Evolutionary conservation across 1,140 invertebrate genomes (phyloP).

Genomic region (Littorina saxatilis): DNA sequence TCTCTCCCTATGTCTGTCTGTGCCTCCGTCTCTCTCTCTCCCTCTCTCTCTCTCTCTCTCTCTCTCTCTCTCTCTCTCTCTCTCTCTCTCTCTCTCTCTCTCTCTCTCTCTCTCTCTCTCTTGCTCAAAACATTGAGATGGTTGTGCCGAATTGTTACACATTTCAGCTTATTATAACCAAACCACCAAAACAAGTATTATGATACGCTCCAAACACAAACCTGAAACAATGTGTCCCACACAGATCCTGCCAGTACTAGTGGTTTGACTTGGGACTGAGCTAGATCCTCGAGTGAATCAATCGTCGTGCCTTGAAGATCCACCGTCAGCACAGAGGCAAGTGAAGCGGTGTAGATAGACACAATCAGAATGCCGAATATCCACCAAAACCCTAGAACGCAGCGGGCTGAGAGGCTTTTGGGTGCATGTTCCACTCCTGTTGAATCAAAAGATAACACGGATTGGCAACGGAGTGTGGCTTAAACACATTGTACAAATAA

Average conservation of each 20-base stretch:
- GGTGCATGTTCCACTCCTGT: constrained; percentile 62
- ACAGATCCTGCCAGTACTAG: constrained; percentile 95
- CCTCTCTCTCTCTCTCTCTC: constrained; percentile 38
- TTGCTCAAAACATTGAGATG: too few relatives aligned
- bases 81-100: constrained; percentile 48
- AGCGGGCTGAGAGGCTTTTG: constrained; percentile 79
- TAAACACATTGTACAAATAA: neutral
- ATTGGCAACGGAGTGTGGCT: neutral
- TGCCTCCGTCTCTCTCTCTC: too few relatives aligned
- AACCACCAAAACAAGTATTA: too few relatives aligned
- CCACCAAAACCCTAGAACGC: constrained; percentile 52
- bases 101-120: too few relatives aligned
- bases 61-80: constrained; percentile 43
- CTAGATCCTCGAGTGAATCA: constrained; percentile 46
- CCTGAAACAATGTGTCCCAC: constrained; percentile 92
- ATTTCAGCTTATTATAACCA: too few relatives aligned
- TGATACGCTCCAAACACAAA: too few relatives aligned
- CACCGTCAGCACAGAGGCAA: constrained; percentile 51
- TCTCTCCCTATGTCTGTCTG: too few relatives aligned
- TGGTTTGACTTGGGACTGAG: constrained; percentile 78
- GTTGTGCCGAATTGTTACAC: too few relatives aligned
- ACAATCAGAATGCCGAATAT: constrained; percentile 49
- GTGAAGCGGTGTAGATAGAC: constrained; percentile 51
- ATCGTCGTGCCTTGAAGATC: constrained; percentile 40
- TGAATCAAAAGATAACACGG: neutral